These are phyloP conservation scores for Tretioscincus oriximinensis DNA, from an alignment of 2,113 vertebrate species.

Conservation along the genomic window DNA sequence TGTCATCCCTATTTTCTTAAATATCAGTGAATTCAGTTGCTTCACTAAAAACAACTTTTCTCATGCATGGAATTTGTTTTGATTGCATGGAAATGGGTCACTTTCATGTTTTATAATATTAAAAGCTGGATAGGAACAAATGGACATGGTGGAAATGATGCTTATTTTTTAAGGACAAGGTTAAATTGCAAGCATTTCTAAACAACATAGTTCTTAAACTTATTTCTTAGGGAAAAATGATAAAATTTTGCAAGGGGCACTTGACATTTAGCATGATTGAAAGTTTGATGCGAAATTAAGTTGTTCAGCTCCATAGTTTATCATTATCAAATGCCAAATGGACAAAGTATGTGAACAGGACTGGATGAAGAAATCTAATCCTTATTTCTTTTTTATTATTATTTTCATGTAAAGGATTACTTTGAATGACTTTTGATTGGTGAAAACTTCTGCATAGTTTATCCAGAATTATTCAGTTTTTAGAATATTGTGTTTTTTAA, in stretches of 20 bases:
- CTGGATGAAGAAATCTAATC: conserved; percentile 49
- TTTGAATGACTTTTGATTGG: conserved; percentile 50
- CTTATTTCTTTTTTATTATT: not conserved
- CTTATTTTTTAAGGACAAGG: conserved; percentile 66
- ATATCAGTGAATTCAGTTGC: conserved; percentile 31
- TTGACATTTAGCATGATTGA: conserved; percentile 46
- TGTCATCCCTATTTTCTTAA: conserved; percentile 53
- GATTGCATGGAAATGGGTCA: conserved; percentile 56
- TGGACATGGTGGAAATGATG: conserved; percentile 64
- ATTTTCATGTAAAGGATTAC: conserved; percentile 18
- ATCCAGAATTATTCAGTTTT: not conserved
- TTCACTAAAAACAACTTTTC: conserved; percentile 42
- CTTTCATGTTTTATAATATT: conserved; percentile 60
- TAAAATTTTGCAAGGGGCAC: conserved; percentile 56
- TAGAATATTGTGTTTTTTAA: not conserved
- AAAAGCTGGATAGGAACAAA: conserved; percentile 42
- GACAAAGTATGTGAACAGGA: conserved; percentile 49
- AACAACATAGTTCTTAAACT: conserved; percentile 69
- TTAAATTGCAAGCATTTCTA: conserved; percentile 52
- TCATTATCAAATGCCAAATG: conserved; percentile 35
- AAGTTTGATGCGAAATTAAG: conserved; percentile 56
- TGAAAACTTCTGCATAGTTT: conserved; percentile 36
- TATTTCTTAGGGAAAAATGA: conserved; percentile 62
- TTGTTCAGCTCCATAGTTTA: conserved; percentile 38
- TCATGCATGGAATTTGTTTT: conserved; percentile 57